Evolutionary conservation across 2,888 invertebrate genomes (phyloP), one percentile per base, ranked within the genome.

Genomic region (Corythucha ciliata): DNA sequence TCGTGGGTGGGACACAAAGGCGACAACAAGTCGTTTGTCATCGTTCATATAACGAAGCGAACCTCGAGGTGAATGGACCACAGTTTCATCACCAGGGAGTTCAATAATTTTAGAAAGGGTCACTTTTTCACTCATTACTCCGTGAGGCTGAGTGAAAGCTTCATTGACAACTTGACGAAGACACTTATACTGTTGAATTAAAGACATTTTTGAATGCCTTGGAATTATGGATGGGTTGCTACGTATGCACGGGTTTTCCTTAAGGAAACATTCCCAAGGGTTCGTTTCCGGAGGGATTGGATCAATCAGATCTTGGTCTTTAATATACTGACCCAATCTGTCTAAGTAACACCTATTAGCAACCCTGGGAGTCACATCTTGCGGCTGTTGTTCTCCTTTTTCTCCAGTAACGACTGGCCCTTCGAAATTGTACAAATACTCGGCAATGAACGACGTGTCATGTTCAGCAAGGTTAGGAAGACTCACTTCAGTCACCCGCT

Each of bases 261-360:
- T 73, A 2, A 90, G 69, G 65, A 90, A 80, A 59, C 79, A 74
- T 42, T 81, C 77, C 87, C 88, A 88, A 49, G 81, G 79, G 65
- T 88, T 88, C 41, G 77, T 77, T 54, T 79, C 77, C 53, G 78
- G 74, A 61, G 82, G 78, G n/a, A 80, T 76, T 10, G 79, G 74
- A 59, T 80, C 79, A 20, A 78, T 77, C 25, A 93, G 70, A 29
- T 72, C 68, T 59, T 75, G 73, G 65, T 89, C 81, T 60, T 82
- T 78, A 52, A 94, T 72, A 71, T 94, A 94, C 67, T 94, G 90
- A 0, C 93, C 93, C 39, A 94, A 75, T 63, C 85, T 79, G 69
- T 94, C 93, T 61, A 94, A 73, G 67, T 88, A 87, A 63, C 89
- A 88, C 61, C 78, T 70, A 56, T 79, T 59, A 22, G 44, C 45